Evolutionary conservation across 2,113 vertebrate species (phyloP), one percentile per base, ranked within the genome.

Genomic region (Rhegmatorhina hoffmannsi): DNA sequence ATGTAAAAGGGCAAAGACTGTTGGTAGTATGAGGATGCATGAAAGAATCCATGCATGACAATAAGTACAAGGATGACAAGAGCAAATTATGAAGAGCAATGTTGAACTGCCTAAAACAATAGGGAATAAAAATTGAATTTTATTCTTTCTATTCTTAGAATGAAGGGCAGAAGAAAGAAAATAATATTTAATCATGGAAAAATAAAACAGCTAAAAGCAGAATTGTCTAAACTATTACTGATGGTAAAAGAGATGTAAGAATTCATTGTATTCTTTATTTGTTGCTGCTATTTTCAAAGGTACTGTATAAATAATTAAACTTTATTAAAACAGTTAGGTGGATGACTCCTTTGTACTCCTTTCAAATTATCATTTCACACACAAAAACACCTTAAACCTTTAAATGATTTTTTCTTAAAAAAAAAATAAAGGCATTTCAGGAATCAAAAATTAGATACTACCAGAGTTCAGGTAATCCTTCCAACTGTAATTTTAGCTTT

Each of bases 61-160:
- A 9, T 66, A 93, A 70, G 28, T 31, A 69, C 12, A 72, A 86
- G 93, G 81, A 85, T 68, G 53, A 85, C 16, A 96, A 92, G 43
- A 81, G n/a, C 29, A 92, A 87, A 91, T 90, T 91, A 91, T 34
- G 47, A 94, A 83, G 70, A 92, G 73, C 44, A 81, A 49, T 58
- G 46, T 46, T 43, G 70, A 81, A 28, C 29, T 94, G 92, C 58
- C 73, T 70, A 66, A 89, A 76, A 75, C 26, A 72, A 17, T 7
- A 34, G 21, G 12, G 25, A 77, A 56, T 55, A 90, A 86, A 93
- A 91, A 83, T 14, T 75, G 50, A 75, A 16, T 82, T 95, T 92
- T 82, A 21, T 66, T 26, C 2, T 77, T 49, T 68, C 47, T 44
- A 40, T 60, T 66, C n/a, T 59, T 63, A 68, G 49, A 52, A 75